Percentiles rank a stretch among this genome's conserved stretches.
Evolutionary conservation across 2,888 invertebrate species (phyloP).

Genomic region (Melanchra persicariae): DNA sequence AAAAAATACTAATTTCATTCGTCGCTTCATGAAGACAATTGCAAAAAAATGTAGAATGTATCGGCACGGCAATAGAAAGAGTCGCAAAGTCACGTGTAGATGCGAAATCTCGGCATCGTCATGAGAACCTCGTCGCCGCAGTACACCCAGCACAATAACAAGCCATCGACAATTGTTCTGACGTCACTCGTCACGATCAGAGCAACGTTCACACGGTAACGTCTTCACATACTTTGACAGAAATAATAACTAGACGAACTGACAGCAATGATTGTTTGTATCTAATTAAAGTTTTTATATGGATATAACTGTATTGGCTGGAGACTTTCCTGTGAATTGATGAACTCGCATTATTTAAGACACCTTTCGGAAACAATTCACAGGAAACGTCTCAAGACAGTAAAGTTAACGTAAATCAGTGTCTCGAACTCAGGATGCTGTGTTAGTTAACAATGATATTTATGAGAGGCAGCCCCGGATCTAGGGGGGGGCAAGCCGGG

Average conservation of each 20-base stretch:
- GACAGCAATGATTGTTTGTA: slow-evolving; percentile 72
- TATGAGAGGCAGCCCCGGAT: too few relatives aligned
- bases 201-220: slow-evolving; percentile 84
- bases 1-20: slow-evolving; percentile 5
- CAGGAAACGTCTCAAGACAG: too few relatives aligned
- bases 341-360: too few relatives aligned
- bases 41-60: slow-evolving; percentile 63
- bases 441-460: slow-evolving; percentile 43
- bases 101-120: slow-evolving; percentile 77
- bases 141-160: slow-evolving; percentile 71
- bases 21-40: slow-evolving; percentile 34
- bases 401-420: too few relatives aligned
- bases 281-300: slow-evolving; percentile 69
- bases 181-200: slow-evolving; percentile 83
- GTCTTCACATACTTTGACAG: slow-evolving; percentile 71
- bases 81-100: slow-evolving; percentile 77
- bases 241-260: slow-evolving; percentile 73
- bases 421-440: background rate
- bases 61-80: slow-evolving; percentile 60
- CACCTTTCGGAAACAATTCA: slow-evolving; percentile 11
- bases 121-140: slow-evolving; percentile 77
- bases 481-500: too few relatives aligned
- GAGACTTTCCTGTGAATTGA: slow-evolving; percentile 55
- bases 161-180: slow-evolving; percentile 82
- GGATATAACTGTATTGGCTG: slow-evolving; percentile 55